Percentiles rank a stretch among this genome's conserved stretches.
Evolutionary conservation across 2,888 invertebrate species (phyloP).

Genomic region (Cheilosia pagana): DNA sequence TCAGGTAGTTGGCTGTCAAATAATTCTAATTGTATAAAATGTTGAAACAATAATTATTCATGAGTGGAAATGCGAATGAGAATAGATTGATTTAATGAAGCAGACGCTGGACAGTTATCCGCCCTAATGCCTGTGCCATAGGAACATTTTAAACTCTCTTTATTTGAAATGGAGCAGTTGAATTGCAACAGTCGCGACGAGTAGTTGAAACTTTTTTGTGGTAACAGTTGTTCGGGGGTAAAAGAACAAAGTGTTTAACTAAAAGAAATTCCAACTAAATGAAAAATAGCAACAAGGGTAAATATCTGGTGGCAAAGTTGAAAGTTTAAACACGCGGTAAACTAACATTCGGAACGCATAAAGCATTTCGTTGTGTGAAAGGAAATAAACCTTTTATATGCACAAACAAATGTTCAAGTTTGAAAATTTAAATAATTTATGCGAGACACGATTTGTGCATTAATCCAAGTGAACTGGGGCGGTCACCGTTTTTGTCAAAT

Average conservation of each 20-base stretch:
- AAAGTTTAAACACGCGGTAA: neutral
- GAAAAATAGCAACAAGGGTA: neutral
- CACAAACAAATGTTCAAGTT: conserved; percentile 25
- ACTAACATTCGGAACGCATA: neutral
- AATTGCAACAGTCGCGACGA: conserved; percentile 50
- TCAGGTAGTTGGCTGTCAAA: conserved; percentile 65
- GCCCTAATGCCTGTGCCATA: conserved; percentile 28
- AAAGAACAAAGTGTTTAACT: conserved; percentile 66
- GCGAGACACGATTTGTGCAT: conserved; percentile 67
- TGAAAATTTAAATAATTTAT: conserved; percentile 65
- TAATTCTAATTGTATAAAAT: conserved; percentile 40
- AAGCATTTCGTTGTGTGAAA: neutral
- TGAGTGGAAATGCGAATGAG: conserved; percentile 45
- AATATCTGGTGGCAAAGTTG: conserved; percentile 1
- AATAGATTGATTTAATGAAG: conserved; percentile 22
- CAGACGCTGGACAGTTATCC: conserved; percentile 62
- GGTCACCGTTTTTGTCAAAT: conserved; percentile 44
- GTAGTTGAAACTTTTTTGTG: conserved; percentile 32
- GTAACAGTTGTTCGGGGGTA: conserved; percentile 64
- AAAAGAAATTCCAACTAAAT: conserved; percentile 4
- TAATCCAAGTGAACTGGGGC: conserved; percentile 42
- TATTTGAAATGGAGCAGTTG: conserved; percentile 25
- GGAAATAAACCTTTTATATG: neutral
- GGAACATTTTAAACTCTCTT: neutral
- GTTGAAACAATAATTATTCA: conserved; percentile 49